A percentile compares a stretch with the other conserved stretches of the same genome.
Evolutionary conservation across 35 echinoderm and acorn worm species (phyloP).

Genomic region (Lytechinus variegatus): DNA sequence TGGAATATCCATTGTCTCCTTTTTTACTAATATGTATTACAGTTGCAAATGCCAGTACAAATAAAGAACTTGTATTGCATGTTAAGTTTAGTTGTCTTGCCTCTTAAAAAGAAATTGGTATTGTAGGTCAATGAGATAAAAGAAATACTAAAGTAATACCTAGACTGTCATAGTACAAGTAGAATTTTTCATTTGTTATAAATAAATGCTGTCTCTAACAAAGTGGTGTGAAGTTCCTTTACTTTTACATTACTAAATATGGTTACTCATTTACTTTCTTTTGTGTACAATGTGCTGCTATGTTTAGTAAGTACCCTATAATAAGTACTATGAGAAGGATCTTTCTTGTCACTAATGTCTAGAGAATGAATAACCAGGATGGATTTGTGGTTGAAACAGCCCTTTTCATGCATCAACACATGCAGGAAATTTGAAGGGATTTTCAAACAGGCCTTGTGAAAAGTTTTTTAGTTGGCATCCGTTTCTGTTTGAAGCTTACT

Average conservation of each 20-base stretch:
- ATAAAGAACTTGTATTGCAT: too few species aligned
- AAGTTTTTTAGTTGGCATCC: not conserved
- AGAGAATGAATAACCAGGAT: not conserved
- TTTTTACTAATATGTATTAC: too few species aligned
- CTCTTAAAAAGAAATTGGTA: too few species aligned
- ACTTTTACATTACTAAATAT: not conserved
- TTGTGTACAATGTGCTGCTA: not conserved
- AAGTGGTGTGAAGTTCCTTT: too few species aligned
- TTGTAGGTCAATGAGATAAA: too few species aligned
- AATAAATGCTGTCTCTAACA: too few species aligned
- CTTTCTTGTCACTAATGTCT: not conserved
- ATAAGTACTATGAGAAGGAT: not conserved
- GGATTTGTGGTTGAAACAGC: slow-evolving; percentile 11
- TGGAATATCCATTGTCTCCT: too few species aligned
- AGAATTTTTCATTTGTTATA: too few species aligned
- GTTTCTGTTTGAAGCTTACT: not conserved
- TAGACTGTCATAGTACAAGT: too few species aligned
- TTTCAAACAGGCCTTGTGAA: not conserved
- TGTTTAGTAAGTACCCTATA: not conserved
- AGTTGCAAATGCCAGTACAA: too few species aligned
- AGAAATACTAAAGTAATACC: too few species aligned
- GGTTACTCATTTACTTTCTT: not conserved
- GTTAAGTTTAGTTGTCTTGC: too few species aligned
- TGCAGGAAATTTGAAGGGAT: slow-evolving; percentile 11
- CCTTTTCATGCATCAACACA: not conserved